Base-by-base conservation (phyloP, 2,888 invertebrate species). In the Emmelina monodactyla region DNA sequence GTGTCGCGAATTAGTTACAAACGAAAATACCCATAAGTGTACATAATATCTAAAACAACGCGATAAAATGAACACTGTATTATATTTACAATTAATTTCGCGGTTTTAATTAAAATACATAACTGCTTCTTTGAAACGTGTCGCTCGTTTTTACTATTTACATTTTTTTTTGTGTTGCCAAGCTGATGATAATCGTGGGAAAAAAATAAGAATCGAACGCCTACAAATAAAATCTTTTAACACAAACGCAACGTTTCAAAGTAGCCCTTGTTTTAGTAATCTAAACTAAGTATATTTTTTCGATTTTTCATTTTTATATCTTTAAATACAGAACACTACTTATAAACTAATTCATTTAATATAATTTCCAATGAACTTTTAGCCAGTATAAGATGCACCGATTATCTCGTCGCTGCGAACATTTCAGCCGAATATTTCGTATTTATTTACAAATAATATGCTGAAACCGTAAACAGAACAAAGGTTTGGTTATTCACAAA, bases 1-100 rank as follows among this genome's bases (percentile, higher is more conserved):
- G 3, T n/a, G n/a, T n/a, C n/a, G 32, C 7, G 36, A 22, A 37
- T 49, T 49, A 49, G 43, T 40, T 53, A 47, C 41, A 51, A 53
- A 55, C 47, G 39, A 47, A 53, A 53, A 46, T 47, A 55, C 57
- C 58, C 59, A 60, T 12, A 25, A 56, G 63, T 67, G 67, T 65
- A 58, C 65, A 64, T 68, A 66, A 66, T 75, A 70, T 71, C 5
- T 72, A 67, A 66, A 72, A 72, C 61, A 67, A n/a, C n/a, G n/a
- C n/a, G 62, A 72, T 67, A 65, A 62, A 73, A 67, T 68, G 70
- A 71, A 72, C 69, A 71, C 63, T 56, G 60, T 67, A 55, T 64
- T 61, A 59, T 76, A 76, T 76, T 70, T 76, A 76, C 76, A 75
- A 59, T 63, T 59, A 50, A 53, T 50, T 42, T 45, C 53, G 47